A percentile compares a stretch with the other conserved stretches of the same genome.
These are phyloP conservation scores for Microplitis mediator DNA, from an alignment of 1,140 invertebrate species.

Conservation along the genomic window DNA sequence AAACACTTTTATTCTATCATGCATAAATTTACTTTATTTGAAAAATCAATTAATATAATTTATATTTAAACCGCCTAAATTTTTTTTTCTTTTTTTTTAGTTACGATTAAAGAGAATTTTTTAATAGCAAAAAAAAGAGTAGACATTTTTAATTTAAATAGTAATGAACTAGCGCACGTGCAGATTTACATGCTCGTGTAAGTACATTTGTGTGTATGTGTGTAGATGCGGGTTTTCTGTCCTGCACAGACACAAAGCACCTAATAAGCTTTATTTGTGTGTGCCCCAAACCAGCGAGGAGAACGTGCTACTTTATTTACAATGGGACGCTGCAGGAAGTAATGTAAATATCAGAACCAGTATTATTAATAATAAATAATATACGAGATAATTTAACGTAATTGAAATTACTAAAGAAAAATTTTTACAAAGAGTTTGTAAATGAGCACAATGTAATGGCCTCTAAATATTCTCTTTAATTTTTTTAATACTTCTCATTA, in stretches of 20 bases:
- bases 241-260: slow-evolving; percentile 23
- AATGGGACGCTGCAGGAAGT: slow-evolving; percentile 19
- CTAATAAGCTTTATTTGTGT: slow-evolving; percentile 47
- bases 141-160: not conserved
- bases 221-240: slow-evolving; percentile 1
- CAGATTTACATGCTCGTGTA: not conserved
- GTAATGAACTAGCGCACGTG: not conserved
- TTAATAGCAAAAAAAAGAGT: no score
- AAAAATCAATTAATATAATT: no score
- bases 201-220: slow-evolving; percentile 3
- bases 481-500: no score
- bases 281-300: not conserved
- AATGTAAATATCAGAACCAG: slow-evolving; percentile 43
- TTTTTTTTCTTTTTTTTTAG: no score
- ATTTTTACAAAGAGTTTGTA: slow-evolving; percentile 9
- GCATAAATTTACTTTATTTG: no score
- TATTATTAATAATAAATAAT: slow-evolving; percentile 44
- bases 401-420: slow-evolving; percentile 47
- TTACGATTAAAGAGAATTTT: no score
- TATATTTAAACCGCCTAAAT: no score
- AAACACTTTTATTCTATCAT: no score
- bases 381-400: slow-evolving; percentile 43
- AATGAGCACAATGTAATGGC: not conserved
- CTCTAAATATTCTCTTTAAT: not conserved
- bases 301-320: slow-evolving; percentile 21